Base-by-base conservation (phyloP, 2,113 vertebrate genomes). In the Nerophis ophidion region DNA sequence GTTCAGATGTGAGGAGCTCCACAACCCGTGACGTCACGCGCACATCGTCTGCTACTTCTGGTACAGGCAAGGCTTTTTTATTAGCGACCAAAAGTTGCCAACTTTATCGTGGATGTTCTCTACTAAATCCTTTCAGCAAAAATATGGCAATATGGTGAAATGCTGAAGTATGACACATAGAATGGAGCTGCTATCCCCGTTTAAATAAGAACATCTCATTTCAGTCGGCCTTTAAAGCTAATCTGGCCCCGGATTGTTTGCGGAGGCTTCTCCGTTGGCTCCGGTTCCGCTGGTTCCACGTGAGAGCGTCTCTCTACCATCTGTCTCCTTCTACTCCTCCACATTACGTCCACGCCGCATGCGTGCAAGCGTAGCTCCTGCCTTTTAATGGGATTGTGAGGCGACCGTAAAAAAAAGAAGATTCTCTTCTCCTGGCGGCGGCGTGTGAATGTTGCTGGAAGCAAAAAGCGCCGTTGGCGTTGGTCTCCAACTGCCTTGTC, bases 341-440 rank as follows among this genome's bases (percentile, higher is more conserved):
- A 66, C 77, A 83, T 84, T 80, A 74, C 81, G 80, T 85, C 80
- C 74, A 78, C 57, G 71, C 73, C 71, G 80, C 70, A 67, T 77
- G 57, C 80, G 77, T 73, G 76, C 74, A 80, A 80, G 81, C 73
- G 73, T 46, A 73, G 74, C 72, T 74, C 84, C 73, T 75, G 64
- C 63, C 35, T 84, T 87, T 88, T 87, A 87, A 87, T 87, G 80
- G 81, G 80, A 87, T 84, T 82, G 75, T 63, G 78, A 84, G 74
- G 71, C 71, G 82, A 76, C 72, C 68, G 66, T 85, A 81, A 87
- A 88, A 81, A 80, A 88, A 81, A 77, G 78, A 81, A 85, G 68
- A 79, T 72, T 76, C 65, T 74, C 60, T 61, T 53, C 77, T 70
- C 77, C 70, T 80, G 55, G 75, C 57, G 69, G 45, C 33, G 26